Evolutionary conservation across 2,113 vertebrate species (phyloP), one percentile per base, ranked within the genome.

Genomic region (Excalfactoria chinensis): DNA sequence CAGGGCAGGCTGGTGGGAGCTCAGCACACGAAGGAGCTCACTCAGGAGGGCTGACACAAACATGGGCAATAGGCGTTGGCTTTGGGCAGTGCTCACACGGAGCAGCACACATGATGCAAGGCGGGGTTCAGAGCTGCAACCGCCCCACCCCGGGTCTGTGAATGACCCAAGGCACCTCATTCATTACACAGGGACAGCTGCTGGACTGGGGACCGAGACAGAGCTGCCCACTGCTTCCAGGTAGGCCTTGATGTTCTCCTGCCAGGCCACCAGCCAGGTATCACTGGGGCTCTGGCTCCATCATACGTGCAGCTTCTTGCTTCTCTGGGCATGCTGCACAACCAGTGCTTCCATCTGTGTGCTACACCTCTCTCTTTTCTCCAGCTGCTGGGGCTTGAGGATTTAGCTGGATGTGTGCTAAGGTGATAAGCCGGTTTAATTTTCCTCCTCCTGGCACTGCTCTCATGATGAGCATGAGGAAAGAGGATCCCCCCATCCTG

Each of bases 91-190:
- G 35, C 58, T 30, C 3, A 6, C 15, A 0, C 0, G 1, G 67
- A 32, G 53, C 17, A 32, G 17, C 68, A 76, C 92, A 80, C 71
- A 70, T 53, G 40, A 26, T 75, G 60, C 0, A 1, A 83, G 94
- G 94, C 32, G 88, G 94, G 69, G 91, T 78, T 93, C 84, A 72
- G 30, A 90, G 79, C 37, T 2, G 8, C 49, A 67, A 28, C 71
- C 43, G 0, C 60, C 89, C 84, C 19, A 9, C 53, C 35, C 95
- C 90, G 35, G 37, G 62, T 5, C 10, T 48, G 20, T 35, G 89
- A 93, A 86, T 56, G 62, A 74, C 92, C 93, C 72, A 8, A 55
- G 93, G 69, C 76, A 49, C 8, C 71, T 77, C 72, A 8, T 80
- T 74, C 53, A 53, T 58, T 62, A 5, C 43, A 0, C 2, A 1